Percentiles rank a stretch among this genome's conserved stretches.
Conservation (phyloP, 2,888 invertebrate genomes). For the Branchellion lobata region DNA sequence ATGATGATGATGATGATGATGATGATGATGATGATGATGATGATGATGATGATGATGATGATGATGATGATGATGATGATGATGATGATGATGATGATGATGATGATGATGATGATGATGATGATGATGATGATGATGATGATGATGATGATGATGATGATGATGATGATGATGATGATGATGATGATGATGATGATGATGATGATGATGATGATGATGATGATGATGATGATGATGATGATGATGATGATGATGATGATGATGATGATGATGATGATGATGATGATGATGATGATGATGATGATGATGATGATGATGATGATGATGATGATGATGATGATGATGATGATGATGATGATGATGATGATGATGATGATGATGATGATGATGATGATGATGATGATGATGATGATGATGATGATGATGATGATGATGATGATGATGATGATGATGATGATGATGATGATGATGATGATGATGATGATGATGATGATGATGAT, state of each 20-base stretch:
- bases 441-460: too few relatives aligned
- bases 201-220: conserved; percentile 42
- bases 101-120: conserved; percentile 43
- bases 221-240: conserved; percentile 34
- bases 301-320: conserved; percentile 39
- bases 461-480: too few relatives aligned
- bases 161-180: conserved; percentile 40
- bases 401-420: too few relatives aligned
- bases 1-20: conserved; percentile 40
- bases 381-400: too few relatives aligned
- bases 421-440: too few relatives aligned
- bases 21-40: conserved; percentile 43
- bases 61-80: conserved; percentile 43
- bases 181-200: conserved; percentile 43
- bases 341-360: too few relatives aligned
- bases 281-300: conserved; percentile 38
- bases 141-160: conserved; percentile 43
- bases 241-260: conserved; percentile 33
- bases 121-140: conserved; percentile 40
- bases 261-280: conserved; percentile 40
- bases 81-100: conserved; percentile 40
- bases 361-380: too few relatives aligned
- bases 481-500: too few relatives aligned
- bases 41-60: conserved; percentile 40
- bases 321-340: too few relatives aligned